Evolutionary conservation across 2,888 invertebrate species (phyloP).

Genomic region (Petrophora chlorosata): DNA sequence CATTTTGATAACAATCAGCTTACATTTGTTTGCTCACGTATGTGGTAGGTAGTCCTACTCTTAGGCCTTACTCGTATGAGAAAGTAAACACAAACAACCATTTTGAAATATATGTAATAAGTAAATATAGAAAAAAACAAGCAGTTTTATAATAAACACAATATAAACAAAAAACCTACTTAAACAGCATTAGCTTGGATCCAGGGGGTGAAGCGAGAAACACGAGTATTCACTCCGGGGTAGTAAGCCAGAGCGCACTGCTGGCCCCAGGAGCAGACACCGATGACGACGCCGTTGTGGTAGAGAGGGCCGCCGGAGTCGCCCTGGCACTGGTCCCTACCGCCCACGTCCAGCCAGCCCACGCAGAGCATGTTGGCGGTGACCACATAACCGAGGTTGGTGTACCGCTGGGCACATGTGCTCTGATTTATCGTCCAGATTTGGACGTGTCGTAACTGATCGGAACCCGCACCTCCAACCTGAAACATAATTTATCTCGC

Average conservation of each 20-base stretch:
- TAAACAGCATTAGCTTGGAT: conserved; percentile 22
- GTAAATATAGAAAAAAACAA: neutral
- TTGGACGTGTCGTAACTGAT: conserved; percentile 49
- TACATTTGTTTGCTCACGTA: too few species aligned
- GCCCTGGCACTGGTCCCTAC: conserved; percentile 64
- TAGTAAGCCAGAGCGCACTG: conserved; percentile 36
- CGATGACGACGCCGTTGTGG: conserved; percentile 44
- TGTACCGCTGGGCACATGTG: conserved; percentile 36
- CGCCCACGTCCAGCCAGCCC: conserved; percentile 59
- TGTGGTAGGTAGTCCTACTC: too few species aligned
- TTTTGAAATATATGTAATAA: too few species aligned
- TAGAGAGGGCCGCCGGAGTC: conserved; percentile 64
- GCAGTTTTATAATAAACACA: too few species aligned
- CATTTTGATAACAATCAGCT: too few species aligned
- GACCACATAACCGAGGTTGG: conserved; percentile 10
- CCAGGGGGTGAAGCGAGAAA: conserved; percentile 38
- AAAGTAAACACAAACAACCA: too few species aligned
- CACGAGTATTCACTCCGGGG: conserved; percentile 46
- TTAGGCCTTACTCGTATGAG: too few species aligned
- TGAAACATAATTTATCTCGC: conserved; percentile 26
- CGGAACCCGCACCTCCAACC: conserved; percentile 35
- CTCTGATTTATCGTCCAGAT: conserved; percentile 48
- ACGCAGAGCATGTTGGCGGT: conserved; percentile 57
- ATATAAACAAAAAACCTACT: neutral
- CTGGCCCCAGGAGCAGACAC: conserved; percentile 44